Evolutionary conservation across 92 coral and sea anemone species (phyloP), one percentile per base, ranked within the genome.

Genomic region (Phenganax marumi): DNA sequence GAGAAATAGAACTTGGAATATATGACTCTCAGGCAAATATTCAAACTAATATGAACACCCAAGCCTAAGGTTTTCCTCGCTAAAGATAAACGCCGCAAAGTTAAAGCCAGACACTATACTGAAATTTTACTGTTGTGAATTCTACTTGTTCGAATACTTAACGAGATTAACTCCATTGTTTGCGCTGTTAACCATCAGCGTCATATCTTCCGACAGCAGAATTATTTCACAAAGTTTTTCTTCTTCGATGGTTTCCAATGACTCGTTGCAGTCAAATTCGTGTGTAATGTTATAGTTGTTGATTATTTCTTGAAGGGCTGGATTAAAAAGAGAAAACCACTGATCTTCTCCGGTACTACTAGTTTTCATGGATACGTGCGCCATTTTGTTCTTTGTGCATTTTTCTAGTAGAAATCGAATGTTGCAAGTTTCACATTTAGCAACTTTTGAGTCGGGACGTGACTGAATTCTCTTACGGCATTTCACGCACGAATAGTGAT

Each of bases 151-250:
- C 68, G 68, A 62, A 62, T 19, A 62, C 68, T 62, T 62, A 19
- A 62, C 68, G 68, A 62, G 68, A 62, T 62, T 62, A 62, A 62
- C 68, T 62, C 68, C 68, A 62, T 62, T 62, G 68, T 62, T 62
- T 62, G 68, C 43, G 68, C 13, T 62, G 68, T 62, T 62, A 62
- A 62, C 68, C 68, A 62, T 62, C 68, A 62, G 68, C 18, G 68
- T 62, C 68, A 62, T 62, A 62, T 62, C 68, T 62, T 19, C 43
- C 25, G 68, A 62, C 46, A 62, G 25, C 68, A 62, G 13, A 62
- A 62, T 62, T 62, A 62, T 62, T 62, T 62, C 68, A 62, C 68
- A 19, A 19, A 62, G 68, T 62, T 62, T 62, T 23, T 62, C 68
- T 62, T 62, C 68, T 62, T 62, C 9, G 13, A 62, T 62, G 33